Evolutionary conservation across 2,888 invertebrate genomes (phyloP).

Genomic region (Tenthredo distinguenda): DNA sequence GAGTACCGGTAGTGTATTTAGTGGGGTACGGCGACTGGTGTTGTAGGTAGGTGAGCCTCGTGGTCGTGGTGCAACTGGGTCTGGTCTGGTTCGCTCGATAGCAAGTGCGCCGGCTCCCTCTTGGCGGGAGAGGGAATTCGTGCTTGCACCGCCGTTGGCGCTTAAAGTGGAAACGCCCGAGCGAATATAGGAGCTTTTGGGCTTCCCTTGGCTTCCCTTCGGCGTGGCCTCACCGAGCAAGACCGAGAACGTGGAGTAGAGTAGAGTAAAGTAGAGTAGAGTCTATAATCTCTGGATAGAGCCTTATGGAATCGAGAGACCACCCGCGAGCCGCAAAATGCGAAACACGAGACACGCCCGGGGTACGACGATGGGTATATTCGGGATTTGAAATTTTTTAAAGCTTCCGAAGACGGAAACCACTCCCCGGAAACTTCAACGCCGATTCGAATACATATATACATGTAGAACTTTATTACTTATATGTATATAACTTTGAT

Average conservation of each 20-base stretch:
- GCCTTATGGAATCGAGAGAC: not conserved
- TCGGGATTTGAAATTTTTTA: slow-evolving; percentile 25
- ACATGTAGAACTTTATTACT: too few relatives aligned
- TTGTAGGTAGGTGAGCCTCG: slow-evolving; percentile 36
- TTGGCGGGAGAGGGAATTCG: slow-evolving; percentile 60
- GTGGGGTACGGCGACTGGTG: slow-evolving; percentile 10
- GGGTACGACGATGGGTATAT: not conserved
- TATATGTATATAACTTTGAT: not conserved
- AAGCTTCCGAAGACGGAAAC: not conserved
- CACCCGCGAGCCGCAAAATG: slow-evolving; percentile 2
- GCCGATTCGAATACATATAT: not conserved
- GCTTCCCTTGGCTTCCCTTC: slow-evolving; percentile 32
- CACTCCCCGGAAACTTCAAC: not conserved
- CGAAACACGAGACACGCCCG: not conserved
- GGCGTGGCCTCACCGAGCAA: not conserved
- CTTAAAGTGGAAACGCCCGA: slow-evolving; percentile 72
- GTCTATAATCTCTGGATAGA: not conserved
- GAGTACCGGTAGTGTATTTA: slow-evolving; percentile 12
- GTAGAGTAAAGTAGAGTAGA: not conserved
- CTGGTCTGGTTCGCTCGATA: slow-evolving; percentile 50
- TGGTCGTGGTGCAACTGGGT: slow-evolving; percentile 52
- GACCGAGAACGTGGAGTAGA: not conserved
- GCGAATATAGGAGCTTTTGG: slow-evolving; percentile 10
- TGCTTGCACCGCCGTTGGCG: slow-evolving; percentile 72
- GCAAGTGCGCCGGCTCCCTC: slow-evolving; percentile 52